A percentile compares a stretch with the other conserved stretches of the same genome.
phyloP scores from a whole-genome alignment of 2,888 invertebrate species.

The Plutella xylostella region DNA sequence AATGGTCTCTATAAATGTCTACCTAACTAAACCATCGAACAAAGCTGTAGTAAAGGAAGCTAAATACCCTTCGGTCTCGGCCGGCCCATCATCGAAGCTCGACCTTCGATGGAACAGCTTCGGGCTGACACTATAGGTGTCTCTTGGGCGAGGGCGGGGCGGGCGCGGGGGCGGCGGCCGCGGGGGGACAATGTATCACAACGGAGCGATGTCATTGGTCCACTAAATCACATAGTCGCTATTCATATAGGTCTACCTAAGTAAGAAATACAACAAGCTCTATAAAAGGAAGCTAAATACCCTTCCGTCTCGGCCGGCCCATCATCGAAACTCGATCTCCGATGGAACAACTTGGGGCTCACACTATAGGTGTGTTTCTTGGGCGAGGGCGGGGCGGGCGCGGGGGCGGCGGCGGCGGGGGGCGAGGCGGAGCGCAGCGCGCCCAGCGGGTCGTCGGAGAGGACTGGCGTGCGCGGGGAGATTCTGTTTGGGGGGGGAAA shows the following conservation, averaged over 20 bases:
- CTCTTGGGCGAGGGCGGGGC: too few species aligned
- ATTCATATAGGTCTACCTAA: too few species aligned
- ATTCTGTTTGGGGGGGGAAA: constrained; percentile 44
- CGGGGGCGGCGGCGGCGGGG: constrained; percentile 20
- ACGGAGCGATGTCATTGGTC: too few species aligned
- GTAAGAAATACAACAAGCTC: too few species aligned
- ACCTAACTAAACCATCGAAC: too few species aligned
- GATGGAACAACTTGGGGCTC: constrained; percentile 76
- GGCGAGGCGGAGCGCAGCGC: constrained; percentile 69
- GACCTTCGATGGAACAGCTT: constrained; percentile 61
- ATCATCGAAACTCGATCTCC: too few species aligned
- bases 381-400: constrained; percentile 26
- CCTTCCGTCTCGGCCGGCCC: constrained; percentile 49
- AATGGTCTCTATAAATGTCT: too few species aligned
- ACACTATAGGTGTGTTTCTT: constrained; percentile 67
- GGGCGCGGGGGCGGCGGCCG: too few species aligned
- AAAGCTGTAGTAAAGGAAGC: constrained; percentile 32
- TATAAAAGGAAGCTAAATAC: constrained; percentile 47
- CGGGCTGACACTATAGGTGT: too few species aligned
- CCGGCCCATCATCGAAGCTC: constrained; percentile 63
- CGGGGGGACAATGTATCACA: too few species aligned
- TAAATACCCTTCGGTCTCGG: constrained; percentile 51
- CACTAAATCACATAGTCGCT: too few species aligned
- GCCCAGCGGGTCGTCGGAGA: constrained; percentile 92
- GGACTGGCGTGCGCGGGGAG: constrained; percentile 86